phyloP scores from a whole-genome alignment of 1,140 invertebrate genomes.

The Vollenhovia emeryi region DNA sequence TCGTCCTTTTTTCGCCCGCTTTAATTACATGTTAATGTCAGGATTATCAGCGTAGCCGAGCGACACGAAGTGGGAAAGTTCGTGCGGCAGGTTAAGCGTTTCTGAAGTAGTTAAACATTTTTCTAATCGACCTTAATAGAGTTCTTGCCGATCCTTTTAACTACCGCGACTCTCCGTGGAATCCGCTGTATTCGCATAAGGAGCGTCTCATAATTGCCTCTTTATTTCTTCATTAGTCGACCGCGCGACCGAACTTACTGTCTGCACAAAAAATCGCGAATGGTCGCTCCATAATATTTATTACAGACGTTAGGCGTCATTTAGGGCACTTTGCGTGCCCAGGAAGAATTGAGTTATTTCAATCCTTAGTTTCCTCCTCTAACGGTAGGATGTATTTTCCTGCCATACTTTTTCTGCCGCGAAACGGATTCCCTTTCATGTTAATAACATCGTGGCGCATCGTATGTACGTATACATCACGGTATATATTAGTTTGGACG shows the following conservation, averaged over 20 bases:
- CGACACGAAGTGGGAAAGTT: conserved; percentile 60
- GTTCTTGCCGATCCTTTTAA: conserved; percentile 57
- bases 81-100: conserved; percentile 51
- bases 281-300: neutral
- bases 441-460: neutral
- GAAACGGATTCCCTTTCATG: neutral
- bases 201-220: conserved; percentile 31
- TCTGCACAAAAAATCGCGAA: neutral
- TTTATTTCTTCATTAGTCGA: conserved; percentile 49
- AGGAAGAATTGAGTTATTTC: neutral
- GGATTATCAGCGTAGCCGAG: conserved; percentile 57
- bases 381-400: neutral
- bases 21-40: conserved; percentile 62
- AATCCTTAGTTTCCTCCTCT: neutral
- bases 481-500: neutral
- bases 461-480: neutral
- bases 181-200: conserved; percentile 16
- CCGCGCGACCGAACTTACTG: neutral
- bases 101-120: conserved; percentile 58
- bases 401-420: neutral
- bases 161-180: conserved; percentile 21
- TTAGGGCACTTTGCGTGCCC: neutral
- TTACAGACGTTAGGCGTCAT: neutral
- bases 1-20: conserved; percentile 11
- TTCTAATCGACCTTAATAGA: conserved; percentile 60